Base-by-base conservation (phyloP, 2,113 vertebrate genomes). In the Colaptes auratus region DNA sequence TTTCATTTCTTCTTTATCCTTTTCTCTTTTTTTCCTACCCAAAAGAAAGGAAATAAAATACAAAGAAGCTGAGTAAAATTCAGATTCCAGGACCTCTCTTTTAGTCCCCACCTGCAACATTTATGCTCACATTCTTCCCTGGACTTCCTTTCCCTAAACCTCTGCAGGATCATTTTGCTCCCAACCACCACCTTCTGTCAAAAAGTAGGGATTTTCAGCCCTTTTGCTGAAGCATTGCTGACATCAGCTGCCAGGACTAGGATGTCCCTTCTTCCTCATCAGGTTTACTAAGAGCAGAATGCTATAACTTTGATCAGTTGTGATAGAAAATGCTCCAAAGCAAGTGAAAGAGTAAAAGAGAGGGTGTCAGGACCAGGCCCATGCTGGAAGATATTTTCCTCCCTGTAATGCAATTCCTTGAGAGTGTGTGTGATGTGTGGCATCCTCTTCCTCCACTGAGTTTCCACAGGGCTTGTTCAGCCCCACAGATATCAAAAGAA, bases 391-490 rank as follows among this genome's bases (percentile, higher is more conserved):
- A 15, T 10, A 12, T 85, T 88, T 95, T 80, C 33, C 14, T 80
- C 72, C 66, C 56, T 67, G 10, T 61, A 70, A 67, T 6, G 42
- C 7, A 66, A 2, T 21, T 46, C 31, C 44, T 21, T 9, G 2
- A 71, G 23, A 76, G 86, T 9, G 33, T 13, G 58, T 27, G 53
- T 1, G 0, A 2, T 15, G 20, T 61, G 39, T 35, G 1, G 0
- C 53, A 74, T 53, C 52, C 17, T 72, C 28, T 89, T 85, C 36
- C 59, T 55, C 35, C 1, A 0, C 5, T 7, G 13, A 77, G 48
- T 58, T 83, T 72, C 9, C 6, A 16, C 30, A 89, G 36, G 13
- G 8, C 33, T 80, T 23, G 3, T 31, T 46, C 46, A 59, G 61
- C 20, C 16, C 55, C 25, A 3, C 1, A 5, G 59, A 36, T 36